A percentile compares a stretch with the other conserved stretches of the same genome.
phyloP scores from a whole-genome alignment of 2,797 vertebrate species.

The Alouatta caraya region DNA sequence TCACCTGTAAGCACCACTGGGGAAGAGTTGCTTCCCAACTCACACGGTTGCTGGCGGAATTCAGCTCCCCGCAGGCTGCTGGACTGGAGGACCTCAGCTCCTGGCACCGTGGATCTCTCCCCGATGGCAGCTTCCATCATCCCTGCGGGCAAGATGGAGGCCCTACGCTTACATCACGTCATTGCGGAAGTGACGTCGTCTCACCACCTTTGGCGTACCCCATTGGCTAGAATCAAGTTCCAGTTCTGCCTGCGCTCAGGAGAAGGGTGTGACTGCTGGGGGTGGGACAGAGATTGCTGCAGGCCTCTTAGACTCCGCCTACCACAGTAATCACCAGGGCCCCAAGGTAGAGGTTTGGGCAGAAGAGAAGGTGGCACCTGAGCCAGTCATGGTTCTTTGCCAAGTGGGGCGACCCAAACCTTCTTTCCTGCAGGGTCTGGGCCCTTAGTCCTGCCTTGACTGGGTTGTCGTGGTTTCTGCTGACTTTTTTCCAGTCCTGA shows the following conservation, averaged over 20 bases:
- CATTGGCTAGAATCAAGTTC: rapidly evolving
- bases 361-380: not conserved
- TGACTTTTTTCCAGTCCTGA: not conserved
- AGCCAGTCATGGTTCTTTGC: rapidly evolving
- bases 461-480: not conserved
- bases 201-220: not conserved
- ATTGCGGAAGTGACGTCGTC: too few species aligned
- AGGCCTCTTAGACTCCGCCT: not conserved
- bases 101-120: rapidly evolving
- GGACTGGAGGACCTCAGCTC: not conserved
- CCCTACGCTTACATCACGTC: rapidly evolving
- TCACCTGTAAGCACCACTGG: rapidly evolving
- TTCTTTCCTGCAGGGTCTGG: not conserved
- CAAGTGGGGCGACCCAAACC: rapidly evolving
- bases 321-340: rapidly evolving
- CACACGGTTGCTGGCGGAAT: rapidly evolving
- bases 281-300: not conserved
- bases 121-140: rapidly evolving
- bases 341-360: not conserved
- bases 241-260: rapidly evolving
- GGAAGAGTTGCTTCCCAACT: not conserved
- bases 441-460: rapidly evolving
- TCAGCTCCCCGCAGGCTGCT: too few species aligned
- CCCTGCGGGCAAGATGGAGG: not conserved
- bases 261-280: not conserved